Percentiles rank a stretch among this genome's conserved stretches.
These are phyloP conservation scores for Microtus ochrogaster DNA, from an alignment of 2,113 vertebrate species.

Conservation along the genomic window DNA sequence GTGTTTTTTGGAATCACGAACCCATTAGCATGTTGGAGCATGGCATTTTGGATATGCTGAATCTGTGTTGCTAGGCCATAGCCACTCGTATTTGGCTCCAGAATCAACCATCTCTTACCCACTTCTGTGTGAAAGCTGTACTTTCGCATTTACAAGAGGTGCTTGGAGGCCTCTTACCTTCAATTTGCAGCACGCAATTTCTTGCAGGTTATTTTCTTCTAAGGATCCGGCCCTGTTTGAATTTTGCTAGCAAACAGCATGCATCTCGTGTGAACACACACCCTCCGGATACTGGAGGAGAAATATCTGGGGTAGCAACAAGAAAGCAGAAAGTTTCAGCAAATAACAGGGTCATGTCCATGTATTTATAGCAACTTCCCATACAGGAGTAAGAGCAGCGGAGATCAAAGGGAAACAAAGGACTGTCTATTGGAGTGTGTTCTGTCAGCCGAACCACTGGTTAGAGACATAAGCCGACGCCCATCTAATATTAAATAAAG, in stretches of 20 bases:
- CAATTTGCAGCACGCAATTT: neutral
- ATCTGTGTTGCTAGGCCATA: neutral
- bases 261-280: neutral
- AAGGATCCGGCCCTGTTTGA: neutral
- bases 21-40: neutral
- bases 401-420: neutral
- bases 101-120: neutral
- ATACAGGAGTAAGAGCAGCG: fast-evolving
- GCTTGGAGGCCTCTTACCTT: neutral
- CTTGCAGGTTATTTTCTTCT: neutral
- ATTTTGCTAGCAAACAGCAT: neutral
- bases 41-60: neutral
- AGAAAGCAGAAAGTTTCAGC: neutral
- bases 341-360: neutral
- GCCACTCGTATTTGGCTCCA: neutral
- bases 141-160: neutral
- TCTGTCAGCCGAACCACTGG: neutral
- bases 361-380: neutral
- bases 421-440: neutral
- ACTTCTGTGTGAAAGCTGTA: neutral
- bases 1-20: neutral
- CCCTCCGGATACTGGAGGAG: neutral
- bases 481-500: neutral
- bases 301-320: neutral
- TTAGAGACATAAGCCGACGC: slow-evolving; percentile 7